phyloP scores from a whole-genome alignment of 2,113 vertebrate genomes.

The Cacatua alba region DNA sequence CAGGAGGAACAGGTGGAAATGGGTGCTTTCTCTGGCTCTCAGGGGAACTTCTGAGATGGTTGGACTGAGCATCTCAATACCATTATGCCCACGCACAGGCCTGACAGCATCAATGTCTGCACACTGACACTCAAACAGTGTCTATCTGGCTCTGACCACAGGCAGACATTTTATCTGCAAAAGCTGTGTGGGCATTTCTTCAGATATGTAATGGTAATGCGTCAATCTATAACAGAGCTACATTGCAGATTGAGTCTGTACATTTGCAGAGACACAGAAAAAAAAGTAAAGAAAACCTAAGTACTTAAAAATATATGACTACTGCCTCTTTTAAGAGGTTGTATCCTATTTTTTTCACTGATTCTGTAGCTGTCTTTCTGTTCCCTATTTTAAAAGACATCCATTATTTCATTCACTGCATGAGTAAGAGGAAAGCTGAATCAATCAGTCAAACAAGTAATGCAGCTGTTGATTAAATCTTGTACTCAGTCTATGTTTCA shows the following conservation, averaged over 20 bases:
- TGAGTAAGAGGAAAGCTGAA: background rate
- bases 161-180: background rate
- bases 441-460: background rate
- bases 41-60: background rate
- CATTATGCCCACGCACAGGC: background rate
- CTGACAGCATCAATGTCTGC: fast-evolving
- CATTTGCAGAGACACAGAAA: background rate
- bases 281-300: background rate
- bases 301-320: background rate
- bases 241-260: background rate
- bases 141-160: background rate
- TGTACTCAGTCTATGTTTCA: background rate
- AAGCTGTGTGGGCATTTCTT: background rate
- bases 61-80: background rate
- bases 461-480: background rate
- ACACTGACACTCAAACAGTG: background rate
- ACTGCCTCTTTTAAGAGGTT: background rate
- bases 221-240: background rate
- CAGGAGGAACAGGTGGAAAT: background rate
- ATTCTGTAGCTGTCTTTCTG: background rate
- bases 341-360: background rate
- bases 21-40: background rate
- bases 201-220: background rate
- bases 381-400: background rate
- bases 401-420: background rate